A percentile compares a stretch with the other conserved stretches of the same genome.
phyloP scores from a whole-genome alignment of 2,888 invertebrate species.

The Habrosyne pyritoides region DNA sequence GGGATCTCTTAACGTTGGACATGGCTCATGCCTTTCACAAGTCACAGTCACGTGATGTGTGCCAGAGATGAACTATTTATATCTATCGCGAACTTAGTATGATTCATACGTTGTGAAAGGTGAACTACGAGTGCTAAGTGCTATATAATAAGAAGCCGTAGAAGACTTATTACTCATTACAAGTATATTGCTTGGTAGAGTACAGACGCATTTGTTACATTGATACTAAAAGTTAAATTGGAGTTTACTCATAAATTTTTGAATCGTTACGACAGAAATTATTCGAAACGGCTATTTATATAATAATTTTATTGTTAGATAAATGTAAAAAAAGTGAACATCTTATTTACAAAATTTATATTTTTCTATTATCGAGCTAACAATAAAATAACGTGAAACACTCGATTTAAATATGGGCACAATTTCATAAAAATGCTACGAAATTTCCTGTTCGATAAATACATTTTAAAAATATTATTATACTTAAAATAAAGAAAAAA shows the following conservation, averaged over 20 bases:
- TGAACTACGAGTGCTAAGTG: constrained; percentile 6
- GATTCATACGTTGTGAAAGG: constrained; percentile 31
- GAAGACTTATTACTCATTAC: not conserved
- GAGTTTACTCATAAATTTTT: not conserved
- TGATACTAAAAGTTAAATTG: not conserved
- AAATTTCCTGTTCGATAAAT: too few species aligned
- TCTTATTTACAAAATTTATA: too few species aligned
- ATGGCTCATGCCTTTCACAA: constrained; percentile 49
- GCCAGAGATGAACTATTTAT: constrained; percentile 21
- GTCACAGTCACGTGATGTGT: constrained; percentile 53
- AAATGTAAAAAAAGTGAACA: too few species aligned
- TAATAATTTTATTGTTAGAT: too few species aligned
- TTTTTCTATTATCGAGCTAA: too few species aligned
- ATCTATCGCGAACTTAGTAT: constrained; percentile 11
- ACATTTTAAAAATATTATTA: too few species aligned
- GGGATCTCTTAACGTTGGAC: constrained; percentile 37
- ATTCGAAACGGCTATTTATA: too few species aligned
- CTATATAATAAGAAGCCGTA: not conserved
- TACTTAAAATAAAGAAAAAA: too few species aligned
- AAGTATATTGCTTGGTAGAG: not conserved
- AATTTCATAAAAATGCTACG: too few species aligned
- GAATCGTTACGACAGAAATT: too few species aligned
- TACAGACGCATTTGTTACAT: not conserved
- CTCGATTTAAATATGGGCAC: too few species aligned
- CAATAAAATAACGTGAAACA: too few species aligned